Evolutionary conservation across 2,888 invertebrate species (phyloP).

Genomic region (Hydrotaea diabolus): DNA sequence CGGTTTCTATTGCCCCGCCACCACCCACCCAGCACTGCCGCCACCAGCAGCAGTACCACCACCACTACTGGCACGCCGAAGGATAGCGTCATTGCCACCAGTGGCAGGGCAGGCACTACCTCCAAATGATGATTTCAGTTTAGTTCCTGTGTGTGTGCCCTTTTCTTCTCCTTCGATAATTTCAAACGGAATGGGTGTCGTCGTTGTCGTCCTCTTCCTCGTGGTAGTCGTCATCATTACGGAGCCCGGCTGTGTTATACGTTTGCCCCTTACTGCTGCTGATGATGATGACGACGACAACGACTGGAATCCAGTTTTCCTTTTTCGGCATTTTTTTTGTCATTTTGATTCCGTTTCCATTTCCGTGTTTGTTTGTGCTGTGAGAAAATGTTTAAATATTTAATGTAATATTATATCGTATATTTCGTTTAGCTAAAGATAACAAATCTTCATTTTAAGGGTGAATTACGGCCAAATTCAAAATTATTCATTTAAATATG

Average conservation of each 20-base stretch:
- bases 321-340: conserved; percentile 42
- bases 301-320: conserved; percentile 30
- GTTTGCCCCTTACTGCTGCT: conserved; percentile 6
- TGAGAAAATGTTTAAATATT: conserved; percentile 63
- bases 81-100: conserved; percentile 26
- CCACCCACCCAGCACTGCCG: conserved; percentile 51
- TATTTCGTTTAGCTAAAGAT: conserved; percentile 49
- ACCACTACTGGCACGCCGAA: conserved; percentile 29
- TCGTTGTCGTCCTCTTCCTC: conserved; percentile 51
- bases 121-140: conserved; percentile 38
- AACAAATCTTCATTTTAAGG: conserved; percentile 63
- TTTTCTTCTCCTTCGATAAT: conserved; percentile 28
- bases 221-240: conserved; percentile 59
- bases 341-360: conserved; percentile 63
- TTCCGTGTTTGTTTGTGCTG: conserved; percentile 52
- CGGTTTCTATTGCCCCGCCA: conserved; percentile 35
- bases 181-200: conserved; percentile 54
- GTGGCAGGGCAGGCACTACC: conserved; percentile 21
- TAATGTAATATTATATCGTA: conserved; percentile 62
- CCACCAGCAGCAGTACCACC: not conserved
- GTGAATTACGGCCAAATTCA: conserved; percentile 55
- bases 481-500: conserved; percentile 41
- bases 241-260: not conserved
- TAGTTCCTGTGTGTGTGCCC: conserved; percentile 56
- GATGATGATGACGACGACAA: conserved; percentile 47